Conservation (phyloP, 2,888 invertebrate genomes). For the Drosophila quinaria region DNA sequence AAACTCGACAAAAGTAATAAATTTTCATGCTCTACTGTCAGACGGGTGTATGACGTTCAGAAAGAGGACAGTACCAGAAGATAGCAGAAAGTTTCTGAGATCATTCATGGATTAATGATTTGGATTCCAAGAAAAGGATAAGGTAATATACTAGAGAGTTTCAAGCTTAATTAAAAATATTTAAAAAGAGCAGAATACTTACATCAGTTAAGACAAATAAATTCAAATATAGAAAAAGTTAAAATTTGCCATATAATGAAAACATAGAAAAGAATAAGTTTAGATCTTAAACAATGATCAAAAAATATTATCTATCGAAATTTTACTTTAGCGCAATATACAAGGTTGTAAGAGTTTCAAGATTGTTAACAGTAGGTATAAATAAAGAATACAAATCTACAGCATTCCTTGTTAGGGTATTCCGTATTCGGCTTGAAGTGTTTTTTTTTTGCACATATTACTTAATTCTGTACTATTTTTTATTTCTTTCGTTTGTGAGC, state of each 20-base stretch:
- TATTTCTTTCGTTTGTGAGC: slow-evolving; percentile 10
- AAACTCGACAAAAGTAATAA: slow-evolving; percentile 61
- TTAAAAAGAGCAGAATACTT: not conserved
- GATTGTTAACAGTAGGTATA: too few relatives aligned
- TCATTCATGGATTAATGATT: not conserved
- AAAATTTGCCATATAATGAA: too few relatives aligned
- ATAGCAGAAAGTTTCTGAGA: not conserved
- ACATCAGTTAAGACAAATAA: not conserved
- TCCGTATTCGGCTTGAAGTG: not conserved
- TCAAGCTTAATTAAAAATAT: not conserved
- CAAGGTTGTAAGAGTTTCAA: too few relatives aligned
- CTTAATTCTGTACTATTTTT: not conserved
- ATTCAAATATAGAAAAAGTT: not conserved
- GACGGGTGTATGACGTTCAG: slow-evolving; percentile 38
- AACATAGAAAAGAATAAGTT: too few relatives aligned
- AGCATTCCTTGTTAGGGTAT: slow-evolving; percentile 24
- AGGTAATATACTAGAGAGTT: not conserved
- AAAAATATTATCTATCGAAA: not conserved
- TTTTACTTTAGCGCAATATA: too few relatives aligned
- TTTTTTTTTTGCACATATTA: not conserved
- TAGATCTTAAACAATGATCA: not conserved
- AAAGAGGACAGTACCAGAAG: not conserved
- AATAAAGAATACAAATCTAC: too few relatives aligned
- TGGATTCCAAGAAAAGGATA: not conserved
- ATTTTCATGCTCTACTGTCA: slow-evolving; percentile 73